A percentile compares a stretch with the other conserved stretches of the same genome.
These are phyloP conservation scores for Peromyscus aztecus DNA, from an alignment of 2,797 vertebrate genomes.

Conservation along the genomic window DNA sequence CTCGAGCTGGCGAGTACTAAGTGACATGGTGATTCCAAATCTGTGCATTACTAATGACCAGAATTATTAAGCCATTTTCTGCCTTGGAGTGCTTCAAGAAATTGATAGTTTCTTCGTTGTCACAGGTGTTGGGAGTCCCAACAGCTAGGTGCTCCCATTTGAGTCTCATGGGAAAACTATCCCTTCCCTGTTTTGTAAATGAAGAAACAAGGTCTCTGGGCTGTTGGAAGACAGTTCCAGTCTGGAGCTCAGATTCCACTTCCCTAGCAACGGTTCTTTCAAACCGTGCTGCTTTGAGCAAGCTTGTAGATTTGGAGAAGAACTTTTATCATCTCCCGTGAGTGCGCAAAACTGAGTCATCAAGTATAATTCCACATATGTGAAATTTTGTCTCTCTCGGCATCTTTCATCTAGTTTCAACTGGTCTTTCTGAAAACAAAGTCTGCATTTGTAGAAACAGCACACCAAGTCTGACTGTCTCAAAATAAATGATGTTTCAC, in stretches of 20 bases:
- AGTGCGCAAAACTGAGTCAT: background rate
- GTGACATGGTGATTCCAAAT: background rate
- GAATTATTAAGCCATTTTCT: slow-evolving; percentile 21
- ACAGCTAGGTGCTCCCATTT: slow-evolving; percentile 22
- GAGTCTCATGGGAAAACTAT: background rate
- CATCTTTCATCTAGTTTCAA: slow-evolving; percentile 49
- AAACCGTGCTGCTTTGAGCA: background rate
- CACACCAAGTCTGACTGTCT: slow-evolving; percentile 50
- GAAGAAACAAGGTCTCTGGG: slow-evolving; percentile 22
- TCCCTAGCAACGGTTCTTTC: background rate
- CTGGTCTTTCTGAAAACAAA: slow-evolving; percentile 55
- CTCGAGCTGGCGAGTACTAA: background rate
- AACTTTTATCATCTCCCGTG: background rate
- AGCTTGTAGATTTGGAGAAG: background rate
- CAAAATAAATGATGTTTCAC: slow-evolving; percentile 63
- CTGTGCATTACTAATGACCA: background rate
- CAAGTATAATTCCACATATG: slow-evolving; percentile 9
- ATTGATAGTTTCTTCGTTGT: background rate
- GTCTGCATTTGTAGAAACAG: slow-evolving; percentile 43
- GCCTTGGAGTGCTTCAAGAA: background rate
- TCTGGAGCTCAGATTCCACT: background rate
- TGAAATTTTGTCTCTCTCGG: slow-evolving; percentile 24
- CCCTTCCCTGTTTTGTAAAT: background rate
- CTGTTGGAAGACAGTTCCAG: background rate
- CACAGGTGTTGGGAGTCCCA: slow-evolving; percentile 6